phyloP scores from a whole-genome alignment of 30 jellyfish, hydroid and myxozoan species.

The Cassiopea andromeda region DNA sequence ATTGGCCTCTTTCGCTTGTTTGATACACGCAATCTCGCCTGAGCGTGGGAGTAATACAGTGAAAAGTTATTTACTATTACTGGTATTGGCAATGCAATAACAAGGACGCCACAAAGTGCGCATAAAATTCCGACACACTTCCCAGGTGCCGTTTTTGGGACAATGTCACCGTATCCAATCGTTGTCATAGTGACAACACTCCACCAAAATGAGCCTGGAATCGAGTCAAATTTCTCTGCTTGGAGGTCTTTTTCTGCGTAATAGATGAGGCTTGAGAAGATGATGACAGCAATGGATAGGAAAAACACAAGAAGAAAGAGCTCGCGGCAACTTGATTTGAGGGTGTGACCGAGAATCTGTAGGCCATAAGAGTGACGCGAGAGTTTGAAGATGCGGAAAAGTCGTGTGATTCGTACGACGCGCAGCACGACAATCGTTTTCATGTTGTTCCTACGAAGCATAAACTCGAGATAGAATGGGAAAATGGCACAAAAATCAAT shows the following conservation, averaged over 20 bases:
- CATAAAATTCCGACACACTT: conserved; percentile 89
- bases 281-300: conserved; percentile 87
- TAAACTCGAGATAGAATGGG: conserved; percentile 82
- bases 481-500: conserved; percentile 87
- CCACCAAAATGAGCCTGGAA: conserved; percentile 98
- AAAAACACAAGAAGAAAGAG: conserved; percentile 80
- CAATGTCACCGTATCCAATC: conserved; percentile 92
- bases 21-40: conserved; percentile 79
- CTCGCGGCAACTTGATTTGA: conserved; percentile 91
- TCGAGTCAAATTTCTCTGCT: conserved; percentile 74
- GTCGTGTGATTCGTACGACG: conserved; percentile 84
- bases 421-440: conserved; percentile 86
- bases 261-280: conserved; percentile 86
- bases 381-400: conserved; percentile 86
- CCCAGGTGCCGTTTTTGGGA: conserved; percentile 87
- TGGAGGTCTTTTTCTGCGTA: conserved; percentile 87
- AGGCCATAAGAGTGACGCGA: conserved; percentile 92
- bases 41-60: conserved; percentile 90
- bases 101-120: conserved; percentile 96
- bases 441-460: conserved; percentile 67
- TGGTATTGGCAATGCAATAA: conserved; percentile 89
- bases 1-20: conserved; percentile 70
- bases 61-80: conserved; percentile 90
- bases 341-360: conserved; percentile 91
- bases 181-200: conserved; percentile 97